Percentiles rank a stretch among this genome's conserved stretches.
These are phyloP conservation scores for Xiphophorus maculatus DNA, from an alignment of 2,113 vertebrate species.

Conservation along the genomic window DNA sequence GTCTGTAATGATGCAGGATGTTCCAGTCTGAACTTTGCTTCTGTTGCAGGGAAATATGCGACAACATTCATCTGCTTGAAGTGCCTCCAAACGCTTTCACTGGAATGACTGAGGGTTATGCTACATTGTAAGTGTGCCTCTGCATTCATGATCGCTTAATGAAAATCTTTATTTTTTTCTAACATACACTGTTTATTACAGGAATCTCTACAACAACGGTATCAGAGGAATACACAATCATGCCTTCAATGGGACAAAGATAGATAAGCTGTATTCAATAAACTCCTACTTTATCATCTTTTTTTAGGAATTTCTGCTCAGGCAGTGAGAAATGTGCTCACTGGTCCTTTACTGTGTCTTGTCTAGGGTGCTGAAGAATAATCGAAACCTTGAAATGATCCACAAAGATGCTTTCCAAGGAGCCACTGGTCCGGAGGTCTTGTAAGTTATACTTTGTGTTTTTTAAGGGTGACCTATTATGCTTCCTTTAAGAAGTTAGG, in stretches of 20 bases:
- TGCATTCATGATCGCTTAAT: neutral
- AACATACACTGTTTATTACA: constrained; percentile 45
- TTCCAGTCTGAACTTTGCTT: neutral
- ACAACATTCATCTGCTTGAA: constrained; percentile 81
- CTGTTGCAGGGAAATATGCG: constrained; percentile 84
- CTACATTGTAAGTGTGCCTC: constrained; percentile 82
- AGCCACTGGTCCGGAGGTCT: constrained; percentile 80
- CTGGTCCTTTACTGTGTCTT: neutral
- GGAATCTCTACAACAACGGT: constrained; percentile 89
- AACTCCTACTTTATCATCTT: neutral
- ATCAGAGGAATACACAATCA: constrained; percentile 88
- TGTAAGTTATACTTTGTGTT: constrained; percentile 80
- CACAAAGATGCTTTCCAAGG: constrained; percentile 84
- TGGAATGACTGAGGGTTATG: constrained; percentile 85
- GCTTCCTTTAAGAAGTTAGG: too few relatives aligned
- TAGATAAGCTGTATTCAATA: constrained; percentile 83
- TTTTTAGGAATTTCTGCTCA: neutral
- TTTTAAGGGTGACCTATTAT: neutral
- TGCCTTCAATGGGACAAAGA: constrained; percentile 88
- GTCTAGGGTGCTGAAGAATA: constrained; percentile 85
- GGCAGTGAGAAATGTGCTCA: neutral
- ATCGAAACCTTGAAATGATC: constrained; percentile 83
- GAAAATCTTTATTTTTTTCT: neutral
- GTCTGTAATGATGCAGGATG: neutral
- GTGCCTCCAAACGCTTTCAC: constrained; percentile 86